Evolutionary conservation across 2,888 invertebrate species (phyloP).

Genomic region (Epistrophella euchroma): DNA sequence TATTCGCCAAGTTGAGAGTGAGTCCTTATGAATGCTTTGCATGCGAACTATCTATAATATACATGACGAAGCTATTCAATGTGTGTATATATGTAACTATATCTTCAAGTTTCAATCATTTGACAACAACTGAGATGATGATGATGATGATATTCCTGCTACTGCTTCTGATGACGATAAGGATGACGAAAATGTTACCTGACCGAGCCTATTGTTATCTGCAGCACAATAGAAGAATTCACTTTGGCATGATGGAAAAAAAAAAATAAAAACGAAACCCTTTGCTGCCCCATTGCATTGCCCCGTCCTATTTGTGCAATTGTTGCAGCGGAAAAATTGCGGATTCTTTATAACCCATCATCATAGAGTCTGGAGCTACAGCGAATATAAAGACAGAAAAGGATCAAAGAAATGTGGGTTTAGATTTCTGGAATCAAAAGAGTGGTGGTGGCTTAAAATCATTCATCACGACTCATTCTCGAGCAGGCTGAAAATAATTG

Average conservation of each 20-base stretch:
- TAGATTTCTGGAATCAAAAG: constrained; percentile 7
- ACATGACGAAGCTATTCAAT: constrained; percentile 66
- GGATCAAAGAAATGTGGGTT: constrained; percentile 11
- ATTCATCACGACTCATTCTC: constrained; percentile 14
- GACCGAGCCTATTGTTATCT: constrained; percentile 69
- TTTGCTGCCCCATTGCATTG: constrained; percentile 57
- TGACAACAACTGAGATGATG: constrained; percentile 22
- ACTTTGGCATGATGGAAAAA: constrained; percentile 37
- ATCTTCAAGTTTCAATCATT: constrained; percentile 66
- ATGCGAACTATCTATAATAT: constrained; percentile 35
- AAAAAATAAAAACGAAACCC: constrained; percentile 49
- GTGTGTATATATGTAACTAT: constrained; percentile 44
- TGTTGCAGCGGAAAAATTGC: constrained; percentile 69
- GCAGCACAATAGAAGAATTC: constrained; percentile 61
- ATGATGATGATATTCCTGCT: constrained; percentile 35
- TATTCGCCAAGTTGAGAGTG: constrained; percentile 1
- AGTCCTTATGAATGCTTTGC: constrained; percentile 39
- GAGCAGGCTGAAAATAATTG: constrained; percentile 15
- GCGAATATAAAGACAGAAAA: background rate
- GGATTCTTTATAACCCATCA: constrained; percentile 44
- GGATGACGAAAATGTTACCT: constrained; percentile 66
- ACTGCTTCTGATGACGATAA: constrained; percentile 35
- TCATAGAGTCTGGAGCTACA: background rate
- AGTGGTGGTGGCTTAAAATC: constrained; percentile 4
- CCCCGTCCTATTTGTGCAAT: constrained; percentile 34